Percentiles rank a stretch among this genome's conserved stretches.
phyloP scores from a whole-genome alignment of 37 sponge, comb jelly and placozoan genomes.

The Theonella swinhoei region DNA sequence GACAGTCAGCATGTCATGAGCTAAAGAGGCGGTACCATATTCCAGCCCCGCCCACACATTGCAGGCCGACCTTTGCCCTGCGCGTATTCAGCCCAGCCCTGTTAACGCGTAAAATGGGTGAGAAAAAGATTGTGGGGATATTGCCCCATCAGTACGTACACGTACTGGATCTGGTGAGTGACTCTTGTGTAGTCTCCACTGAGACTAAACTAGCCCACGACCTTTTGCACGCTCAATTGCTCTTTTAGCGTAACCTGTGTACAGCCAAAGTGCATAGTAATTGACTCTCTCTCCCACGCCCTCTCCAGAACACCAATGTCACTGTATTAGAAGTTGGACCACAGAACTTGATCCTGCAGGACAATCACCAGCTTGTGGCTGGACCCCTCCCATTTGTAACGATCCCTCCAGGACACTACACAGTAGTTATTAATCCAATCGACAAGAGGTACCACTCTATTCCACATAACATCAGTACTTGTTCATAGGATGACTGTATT shows the following conservation, averaged over 20 bases:
- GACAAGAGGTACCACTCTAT: conserved; percentile 46
- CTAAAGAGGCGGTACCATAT: too few species aligned
- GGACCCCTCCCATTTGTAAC: conserved; percentile 77
- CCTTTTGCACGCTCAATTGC: too few species aligned
- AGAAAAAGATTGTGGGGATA: conserved; percentile 75
- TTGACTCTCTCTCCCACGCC: not conserved
- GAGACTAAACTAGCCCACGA: too few species aligned
- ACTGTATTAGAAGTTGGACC: conserved; percentile 82
- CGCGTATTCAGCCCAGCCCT: not conserved
- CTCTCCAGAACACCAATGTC: conserved; percentile 76
- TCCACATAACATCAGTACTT: not conserved
- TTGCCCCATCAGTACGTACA: conserved; percentile 81
- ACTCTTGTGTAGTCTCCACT: not conserved
- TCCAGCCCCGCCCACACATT: too few species aligned
- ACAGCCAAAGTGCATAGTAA: not conserved
- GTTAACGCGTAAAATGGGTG: too few species aligned
- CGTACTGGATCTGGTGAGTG: conserved; percentile 76
- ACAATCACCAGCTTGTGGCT: conserved; percentile 78
- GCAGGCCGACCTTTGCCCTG: too few species aligned
- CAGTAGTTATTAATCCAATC: conserved; percentile 69
- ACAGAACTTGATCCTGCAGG: conserved; percentile 80
- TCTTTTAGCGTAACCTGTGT: too few species aligned
- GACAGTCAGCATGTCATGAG: too few species aligned
- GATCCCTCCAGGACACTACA: conserved; percentile 84
- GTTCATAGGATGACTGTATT: not conserved